phyloP scores from a whole-genome alignment of 2,888 invertebrate species.

The Mellilla xanthometata region DNA sequence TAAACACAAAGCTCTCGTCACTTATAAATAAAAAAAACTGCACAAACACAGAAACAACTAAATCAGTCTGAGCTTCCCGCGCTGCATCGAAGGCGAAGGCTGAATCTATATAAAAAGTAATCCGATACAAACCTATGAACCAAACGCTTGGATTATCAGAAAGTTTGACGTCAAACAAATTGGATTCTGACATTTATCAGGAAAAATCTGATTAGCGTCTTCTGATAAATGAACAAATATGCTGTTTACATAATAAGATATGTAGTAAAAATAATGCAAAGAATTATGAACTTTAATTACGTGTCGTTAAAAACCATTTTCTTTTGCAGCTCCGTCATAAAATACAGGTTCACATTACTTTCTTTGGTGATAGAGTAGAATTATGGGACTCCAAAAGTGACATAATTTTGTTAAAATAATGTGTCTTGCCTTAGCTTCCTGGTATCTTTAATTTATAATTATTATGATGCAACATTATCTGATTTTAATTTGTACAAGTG shows the following conservation, averaged over 20 bases:
- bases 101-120: too few species aligned
- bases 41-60: too few species aligned
- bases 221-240: constrained; percentile 37
- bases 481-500: constrained; percentile 7
- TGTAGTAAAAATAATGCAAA: neutral
- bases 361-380: constrained; percentile 4
- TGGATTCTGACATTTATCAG: constrained; percentile 51
- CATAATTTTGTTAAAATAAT: constrained; percentile 11
- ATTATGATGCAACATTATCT: constrained; percentile 10
- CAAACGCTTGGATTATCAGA: constrained; percentile 42
- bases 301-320: neutral
- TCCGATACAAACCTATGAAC: neutral
- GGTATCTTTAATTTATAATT: constrained; percentile 5
- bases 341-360: constrained; percentile 9
- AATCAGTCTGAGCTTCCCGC: too few species aligned
- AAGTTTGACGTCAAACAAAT: constrained; percentile 54
- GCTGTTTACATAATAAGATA: constrained; percentile 33
- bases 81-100: too few species aligned
- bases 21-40: too few species aligned
- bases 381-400: constrained; percentile 9
- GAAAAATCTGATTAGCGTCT: constrained; percentile 49
- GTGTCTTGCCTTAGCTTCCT: neutral
- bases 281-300: neutral
- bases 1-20: too few species aligned
- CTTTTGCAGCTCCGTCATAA: neutral